Evolutionary conservation across 2,888 invertebrate species (phyloP), one percentile per base, ranked within the genome.

Genomic region (Minunthozetes semirufus): DNA sequence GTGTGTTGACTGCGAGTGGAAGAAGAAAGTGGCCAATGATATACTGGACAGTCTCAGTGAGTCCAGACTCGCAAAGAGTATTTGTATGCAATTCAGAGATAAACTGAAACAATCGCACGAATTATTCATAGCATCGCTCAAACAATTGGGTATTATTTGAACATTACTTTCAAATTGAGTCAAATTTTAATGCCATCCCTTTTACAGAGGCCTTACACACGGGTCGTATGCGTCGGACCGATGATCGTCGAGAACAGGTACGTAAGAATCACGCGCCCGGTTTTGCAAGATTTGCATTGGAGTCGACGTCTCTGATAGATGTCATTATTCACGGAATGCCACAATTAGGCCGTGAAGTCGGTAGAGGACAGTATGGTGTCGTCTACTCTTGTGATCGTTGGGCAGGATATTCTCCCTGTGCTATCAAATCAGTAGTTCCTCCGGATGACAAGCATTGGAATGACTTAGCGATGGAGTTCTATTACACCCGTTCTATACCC

Each of bases 391-490:
- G 89, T 80, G 89, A 91, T 74, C 50, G 38, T 27, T 92, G 92
- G 88, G 91, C 86, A 0, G 89, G 88, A 0, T 86, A 86, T 72
- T 84, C 87, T n/a, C 90, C 90, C 0, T 90, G 89, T 80, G 93
- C 93, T 9, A 88, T 92, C 72, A 94, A 94, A 84, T 91, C 92
- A 0, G 92, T 94, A 72, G 88, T 93, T 63, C 93, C 93, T 0
- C 90, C 91, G 0, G 93, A 94, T 82, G 92, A 92, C 80, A 86
- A 91, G 76, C 93, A 93, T 81, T 93, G 92, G 89, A 90, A 90
- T 81, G 93, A 94, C 81, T 84, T 94, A 0, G 92, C 93, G 0
- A 89, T 93, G 89, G 93, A 94, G 83, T 93, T 93, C 85, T 92
- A 91, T 82, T 93, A 93, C 80, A 92, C 93, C 71, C 88, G 90